A percentile compares a stretch with the other conserved stretches of the same genome.
These are phyloP conservation scores for Emydura subglobosa DNA, from an alignment of 2,113 vertebrate genomes.

Conservation along the genomic window DNA sequence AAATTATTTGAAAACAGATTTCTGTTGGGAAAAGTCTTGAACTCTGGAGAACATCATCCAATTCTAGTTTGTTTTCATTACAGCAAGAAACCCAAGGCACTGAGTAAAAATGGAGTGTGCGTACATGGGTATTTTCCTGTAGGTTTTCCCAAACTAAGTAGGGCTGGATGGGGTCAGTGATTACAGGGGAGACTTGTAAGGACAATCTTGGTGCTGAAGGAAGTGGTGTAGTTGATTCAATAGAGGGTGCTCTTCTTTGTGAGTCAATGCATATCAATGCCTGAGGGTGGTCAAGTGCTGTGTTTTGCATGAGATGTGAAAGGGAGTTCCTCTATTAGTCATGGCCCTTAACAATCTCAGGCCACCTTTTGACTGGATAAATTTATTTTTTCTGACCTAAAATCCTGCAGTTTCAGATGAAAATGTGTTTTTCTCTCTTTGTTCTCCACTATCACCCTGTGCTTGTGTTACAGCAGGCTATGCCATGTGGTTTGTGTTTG, in stretches of 20 bases:
- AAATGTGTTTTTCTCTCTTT: rapidly evolving
- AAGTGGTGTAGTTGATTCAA: neutral
- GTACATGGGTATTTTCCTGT: neutral
- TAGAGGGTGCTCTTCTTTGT: constrained; percentile 35
- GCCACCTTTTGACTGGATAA: neutral
- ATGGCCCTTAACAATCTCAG: neutral
- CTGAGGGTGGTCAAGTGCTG: neutral
- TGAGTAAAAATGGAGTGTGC: neutral
- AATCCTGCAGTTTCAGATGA: neutral
- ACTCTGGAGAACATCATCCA: neutral
- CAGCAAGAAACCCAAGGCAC: rapidly evolving
- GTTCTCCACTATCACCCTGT: neutral
- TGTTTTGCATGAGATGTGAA: neutral
- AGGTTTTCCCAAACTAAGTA: too few species aligned
- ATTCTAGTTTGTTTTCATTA: neutral
- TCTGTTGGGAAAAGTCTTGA: neutral
- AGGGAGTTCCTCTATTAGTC: neutral
- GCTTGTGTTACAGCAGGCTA: neutral
- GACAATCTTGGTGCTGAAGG: neutral
- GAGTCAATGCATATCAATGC: neutral
- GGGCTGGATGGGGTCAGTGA: neutral
- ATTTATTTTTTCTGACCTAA: neutral
- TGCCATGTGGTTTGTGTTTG: neutral
- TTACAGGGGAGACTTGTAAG: neutral
- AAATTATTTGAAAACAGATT: neutral